Evolutionary conservation across 1,140 invertebrate species (phyloP), one percentile per base, ranked within the genome.

Genomic region (Lerema accius): DNA sequence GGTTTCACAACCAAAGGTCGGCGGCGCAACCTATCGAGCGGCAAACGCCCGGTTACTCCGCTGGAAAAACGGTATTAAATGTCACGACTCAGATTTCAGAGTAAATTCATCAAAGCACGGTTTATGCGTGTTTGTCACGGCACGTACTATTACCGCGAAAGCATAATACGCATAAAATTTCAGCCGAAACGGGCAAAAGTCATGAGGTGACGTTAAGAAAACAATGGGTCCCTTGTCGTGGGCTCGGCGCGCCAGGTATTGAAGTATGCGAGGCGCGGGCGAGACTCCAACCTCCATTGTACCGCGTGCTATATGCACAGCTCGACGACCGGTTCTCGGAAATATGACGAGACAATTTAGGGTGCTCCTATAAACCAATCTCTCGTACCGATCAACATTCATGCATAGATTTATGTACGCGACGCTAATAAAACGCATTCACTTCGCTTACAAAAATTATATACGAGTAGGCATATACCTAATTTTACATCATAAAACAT

Each of bases 311-410:
- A 66, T 77, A 78, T 73, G 71, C 60, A 55, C 67, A 66, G 45
- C 67, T 42, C 72, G 51, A 46, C 48, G 76, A 84, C 83, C 83
- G 80, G 82, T 86, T 88, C 78, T 78, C 59, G 67, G 82, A 87
- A 87, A 78, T 74, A 76, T 80, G 73, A 56, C 39, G 39, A 16
- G 51, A 43, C 51, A 56, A 43, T 56, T 53, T 23, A 15, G 13
- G 51, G 42, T 56, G 45, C 23, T 28, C 19, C 4, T 28, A 55
- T 32, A 43, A 48, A 26, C 11, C 45, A 48, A 28, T 45, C 6
- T 45, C 11, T 49, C 46, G 23, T 4, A 32, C 28, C 28, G 4
- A 32, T 32, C 9, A 9, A 32, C 19, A 23, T 23, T 23, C 19
- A 23, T 23, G 19, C 19, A n/a, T 23, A 9, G 4, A 4, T 32